These are phyloP conservation scores for Nysson spinosus DNA, from an alignment of 2,888 invertebrate species.

Conservation along the genomic window DNA sequence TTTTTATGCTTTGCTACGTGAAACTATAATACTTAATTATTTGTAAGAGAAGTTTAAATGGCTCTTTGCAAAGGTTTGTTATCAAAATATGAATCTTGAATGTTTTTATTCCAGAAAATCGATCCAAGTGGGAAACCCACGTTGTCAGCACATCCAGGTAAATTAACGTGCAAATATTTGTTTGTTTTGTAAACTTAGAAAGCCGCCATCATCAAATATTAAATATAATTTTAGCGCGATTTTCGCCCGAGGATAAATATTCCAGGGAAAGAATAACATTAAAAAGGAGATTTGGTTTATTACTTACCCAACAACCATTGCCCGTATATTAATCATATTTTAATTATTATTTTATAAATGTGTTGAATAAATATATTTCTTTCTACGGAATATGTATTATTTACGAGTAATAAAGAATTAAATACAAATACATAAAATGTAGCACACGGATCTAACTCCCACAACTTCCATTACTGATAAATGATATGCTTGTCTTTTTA, in stretches of 20 bases:
- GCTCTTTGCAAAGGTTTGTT: neutral
- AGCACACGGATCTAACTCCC: slow-evolving; percentile 4
- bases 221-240: slow-evolving; percentile 84
- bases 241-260: slow-evolving; percentile 96
- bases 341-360: neutral
- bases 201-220: neutral
- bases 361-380: slow-evolving; percentile 1
- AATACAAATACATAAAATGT: neutral
- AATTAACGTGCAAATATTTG: too few relatives aligned
- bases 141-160: slow-evolving; percentile 92
- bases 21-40: too few relatives aligned
- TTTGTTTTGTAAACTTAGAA: too few relatives aligned
- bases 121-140: slow-evolving; percentile 90
- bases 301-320: slow-evolving; percentile 90
- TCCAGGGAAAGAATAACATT: slow-evolving; percentile 92
- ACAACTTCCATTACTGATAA: slow-evolving; percentile 37
- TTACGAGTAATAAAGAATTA: neutral
- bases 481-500: too few relatives aligned
- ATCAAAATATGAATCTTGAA: neutral
- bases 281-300: slow-evolving; percentile 92
- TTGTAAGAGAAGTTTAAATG: too few relatives aligned
- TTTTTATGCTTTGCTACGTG: too few relatives aligned
- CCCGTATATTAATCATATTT: slow-evolving; percentile 75
- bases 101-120: slow-evolving; percentile 84
- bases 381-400: neutral